Conservation (phyloP, 2,888 invertebrate species). For the Megastigmus dorsalis region DNA sequence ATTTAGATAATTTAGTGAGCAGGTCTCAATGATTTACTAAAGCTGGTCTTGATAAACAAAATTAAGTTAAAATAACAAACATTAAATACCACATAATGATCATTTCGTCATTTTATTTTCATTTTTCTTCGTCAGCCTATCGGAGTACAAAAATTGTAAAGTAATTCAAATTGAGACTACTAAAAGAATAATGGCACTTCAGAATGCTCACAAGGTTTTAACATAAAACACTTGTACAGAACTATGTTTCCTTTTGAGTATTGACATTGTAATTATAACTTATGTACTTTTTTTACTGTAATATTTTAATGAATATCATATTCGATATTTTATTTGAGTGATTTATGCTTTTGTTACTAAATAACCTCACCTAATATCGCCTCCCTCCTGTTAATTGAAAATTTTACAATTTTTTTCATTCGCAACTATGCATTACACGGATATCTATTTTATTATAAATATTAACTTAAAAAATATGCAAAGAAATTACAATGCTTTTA, state of each 20-base stretch:
- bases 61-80: no score
- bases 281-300: constrained; percentile 27
- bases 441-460: no score
- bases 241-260: constrained; percentile 11
- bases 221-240: constrained; percentile 16
- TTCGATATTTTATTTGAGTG: constrained; percentile 17
- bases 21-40: constrained; percentile 28
- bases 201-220: constrained; percentile 20
- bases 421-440: no score
- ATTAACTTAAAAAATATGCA: not conserved
- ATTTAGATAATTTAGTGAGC: constrained; percentile 26
- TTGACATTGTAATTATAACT: constrained; percentile 21
- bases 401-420: no score
- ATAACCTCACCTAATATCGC: not conserved
- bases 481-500: not conserved
- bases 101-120: constrained; percentile 10
- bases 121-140: not conserved
- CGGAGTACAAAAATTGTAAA: constrained; percentile 24
- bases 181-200: constrained; percentile 27
- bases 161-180: constrained; percentile 3
- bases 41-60: constrained; percentile 33
- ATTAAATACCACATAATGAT: no score
- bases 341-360: constrained; percentile 6
- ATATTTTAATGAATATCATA: constrained; percentile 18
- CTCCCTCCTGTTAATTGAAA: no score